Evolutionary conservation across 2,797 vertebrate genomes (phyloP).

Genomic region (Pempheris klunzingeri): DNA sequence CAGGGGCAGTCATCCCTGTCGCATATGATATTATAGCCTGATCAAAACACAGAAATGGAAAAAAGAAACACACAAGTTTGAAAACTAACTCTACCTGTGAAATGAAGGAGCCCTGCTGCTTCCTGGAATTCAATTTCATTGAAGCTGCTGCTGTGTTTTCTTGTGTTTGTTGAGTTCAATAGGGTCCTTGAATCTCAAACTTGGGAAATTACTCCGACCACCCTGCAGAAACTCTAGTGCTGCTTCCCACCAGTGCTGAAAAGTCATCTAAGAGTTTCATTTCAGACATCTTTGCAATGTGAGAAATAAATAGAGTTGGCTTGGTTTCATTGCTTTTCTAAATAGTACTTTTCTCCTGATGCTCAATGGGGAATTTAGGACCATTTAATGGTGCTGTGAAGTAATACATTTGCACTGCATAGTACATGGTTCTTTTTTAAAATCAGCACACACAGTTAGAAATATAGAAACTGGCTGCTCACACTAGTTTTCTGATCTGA

Average conservation of each 20-base stretch:
- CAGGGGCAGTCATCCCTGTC: slow-evolving; percentile 85
- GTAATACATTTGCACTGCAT: neutral
- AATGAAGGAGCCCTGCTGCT: slow-evolving; percentile 52
- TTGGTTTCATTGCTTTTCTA: neutral
- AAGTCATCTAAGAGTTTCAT: slow-evolving; percentile 1
- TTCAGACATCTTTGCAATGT: neutral
- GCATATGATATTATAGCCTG: slow-evolving; percentile 88
- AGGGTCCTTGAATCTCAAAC: slow-evolving; percentile 45
- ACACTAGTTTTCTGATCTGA: neutral
- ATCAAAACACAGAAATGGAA: slow-evolving; percentile 63
- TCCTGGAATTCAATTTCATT: slow-evolving; percentile 64
- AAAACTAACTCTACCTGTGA: slow-evolving; percentile 51
- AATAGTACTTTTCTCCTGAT: neutral
- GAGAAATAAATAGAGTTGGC: neutral
- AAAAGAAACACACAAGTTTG: slow-evolving; percentile 30
- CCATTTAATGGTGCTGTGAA: neutral
- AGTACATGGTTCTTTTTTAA: neutral
- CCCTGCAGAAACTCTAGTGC: slow-evolving; percentile 5
- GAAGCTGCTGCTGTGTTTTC: slow-evolving; percentile 23
- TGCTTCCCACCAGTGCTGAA: slow-evolving; percentile 15
- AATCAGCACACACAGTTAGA: neutral
- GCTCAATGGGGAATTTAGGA: neutral
- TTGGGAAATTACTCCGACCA: slow-evolving; percentile 26
- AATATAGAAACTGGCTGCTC: neutral
- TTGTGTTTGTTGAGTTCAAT: slow-evolving; percentile 52